Percentiles rank a stretch among this genome's conserved stretches.
These are phyloP conservation scores for Mus spicilegus DNA, from an alignment of 2,113 vertebrate species.

Conservation along the genomic window DNA sequence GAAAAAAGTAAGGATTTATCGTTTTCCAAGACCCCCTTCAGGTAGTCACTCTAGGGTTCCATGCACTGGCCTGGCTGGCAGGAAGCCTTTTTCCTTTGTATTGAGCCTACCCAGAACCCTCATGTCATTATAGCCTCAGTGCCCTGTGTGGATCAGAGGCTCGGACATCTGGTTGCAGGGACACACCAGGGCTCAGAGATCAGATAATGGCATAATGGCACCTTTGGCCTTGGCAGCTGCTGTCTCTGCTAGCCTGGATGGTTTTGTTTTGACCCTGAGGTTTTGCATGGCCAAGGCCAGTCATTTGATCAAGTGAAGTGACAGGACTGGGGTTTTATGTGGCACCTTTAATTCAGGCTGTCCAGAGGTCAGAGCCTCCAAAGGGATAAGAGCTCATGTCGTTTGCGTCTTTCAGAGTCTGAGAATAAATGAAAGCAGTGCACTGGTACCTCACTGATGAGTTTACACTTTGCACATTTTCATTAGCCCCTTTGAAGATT, in stretches of 20 bases:
- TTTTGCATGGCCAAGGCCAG: background rate
- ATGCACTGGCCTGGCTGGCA: background rate
- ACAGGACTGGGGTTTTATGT: conserved; percentile 42
- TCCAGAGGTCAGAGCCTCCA: conserved; percentile 58
- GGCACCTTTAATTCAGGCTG: conserved; percentile 45
- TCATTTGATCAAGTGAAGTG: conserved; percentile 58
- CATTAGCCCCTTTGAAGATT: conserved; percentile 61
- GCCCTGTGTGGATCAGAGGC: background rate
- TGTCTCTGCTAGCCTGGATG: conserved; percentile 26
- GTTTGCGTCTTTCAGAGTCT: conserved; percentile 9
- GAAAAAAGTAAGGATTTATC: background rate
- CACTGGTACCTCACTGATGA: background rate
- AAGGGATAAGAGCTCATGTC: conserved; percentile 50
- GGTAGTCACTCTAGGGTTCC: background rate
- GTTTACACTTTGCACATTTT: conserved; percentile 61
- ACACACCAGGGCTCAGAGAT: background rate
- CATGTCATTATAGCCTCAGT: background rate
- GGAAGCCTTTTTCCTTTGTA: background rate
- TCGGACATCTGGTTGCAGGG: background rate
- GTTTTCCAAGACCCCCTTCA: background rate
- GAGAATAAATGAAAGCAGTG: conserved; percentile 38
- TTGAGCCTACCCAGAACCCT: background rate
- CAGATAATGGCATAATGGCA: conserved; percentile 27
- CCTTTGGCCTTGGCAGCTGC: conserved; percentile 11
- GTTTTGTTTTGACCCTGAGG: background rate